phyloP scores from a whole-genome alignment of 2,113 vertebrate genomes.

The Apeltes quadracus region DNA sequence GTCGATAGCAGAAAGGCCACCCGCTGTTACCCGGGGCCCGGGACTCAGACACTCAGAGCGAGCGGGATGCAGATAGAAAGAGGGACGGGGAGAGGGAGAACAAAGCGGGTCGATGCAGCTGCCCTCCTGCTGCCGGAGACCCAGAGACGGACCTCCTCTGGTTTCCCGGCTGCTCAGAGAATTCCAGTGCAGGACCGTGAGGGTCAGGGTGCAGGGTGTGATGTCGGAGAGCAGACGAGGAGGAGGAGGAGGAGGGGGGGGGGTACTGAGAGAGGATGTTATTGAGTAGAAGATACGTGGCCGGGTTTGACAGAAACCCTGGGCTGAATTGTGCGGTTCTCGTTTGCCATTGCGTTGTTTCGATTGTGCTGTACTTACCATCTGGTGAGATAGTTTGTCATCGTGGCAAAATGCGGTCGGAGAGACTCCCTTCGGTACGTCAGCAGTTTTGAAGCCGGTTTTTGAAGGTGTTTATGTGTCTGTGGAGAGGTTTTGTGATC shows the following conservation, averaged over 20 bases:
- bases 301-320: not conserved
- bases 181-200: not conserved
- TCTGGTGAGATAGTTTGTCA: not conserved
- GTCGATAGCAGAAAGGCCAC: slow-evolving; percentile 59
- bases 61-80: slow-evolving; percentile 42
- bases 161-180: slow-evolving; percentile 5
- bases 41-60: slow-evolving; percentile 51
- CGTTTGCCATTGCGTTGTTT: not conserved
- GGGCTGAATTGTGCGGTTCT: not conserved
- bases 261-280: not conserved
- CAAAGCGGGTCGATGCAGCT: slow-evolving; percentile 54
- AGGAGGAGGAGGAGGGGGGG: too few relatives aligned
- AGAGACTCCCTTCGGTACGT: too few relatives aligned
- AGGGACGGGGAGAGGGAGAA: slow-evolving; percentile 28
- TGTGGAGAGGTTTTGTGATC: too few relatives aligned
- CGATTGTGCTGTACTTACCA: not conserved
- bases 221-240: not conserved
- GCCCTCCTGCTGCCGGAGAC: slow-evolving; percentile 43
- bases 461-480: too few relatives aligned
- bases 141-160: slow-evolving; percentile 1
- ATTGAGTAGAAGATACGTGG: not conserved
- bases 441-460: too few relatives aligned
- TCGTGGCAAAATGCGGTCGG: too few relatives aligned
- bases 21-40: slow-evolving; percentile 62
- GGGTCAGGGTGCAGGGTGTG: slow-evolving; percentile 1